A percentile compares a stretch with the other conserved stretches of the same genome.
phyloP scores from a whole-genome alignment of 1,140 invertebrate genomes.

The Agraylea sexmaculata region DNA sequence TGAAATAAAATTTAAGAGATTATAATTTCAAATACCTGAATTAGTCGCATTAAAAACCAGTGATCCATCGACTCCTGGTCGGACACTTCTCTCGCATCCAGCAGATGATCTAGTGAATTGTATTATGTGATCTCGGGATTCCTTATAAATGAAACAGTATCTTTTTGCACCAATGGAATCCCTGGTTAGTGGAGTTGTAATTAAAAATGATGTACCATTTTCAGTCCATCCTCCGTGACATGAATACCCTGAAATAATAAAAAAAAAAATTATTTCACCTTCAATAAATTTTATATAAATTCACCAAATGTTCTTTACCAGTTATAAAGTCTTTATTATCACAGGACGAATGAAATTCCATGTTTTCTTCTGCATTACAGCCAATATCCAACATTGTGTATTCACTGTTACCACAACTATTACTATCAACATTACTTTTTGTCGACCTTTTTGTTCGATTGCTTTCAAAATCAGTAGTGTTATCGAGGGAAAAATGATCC shows the following conservation, averaged over 20 bases:
- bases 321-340: conserved; percentile 45
- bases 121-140: conserved; percentile 33
- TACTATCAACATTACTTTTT: conserved; percentile 25
- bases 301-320: conserved; percentile 23
- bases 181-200: conserved; percentile 55
- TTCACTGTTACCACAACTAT: conserved; percentile 27
- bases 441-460: conserved; percentile 27
- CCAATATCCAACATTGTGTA: conserved; percentile 56
- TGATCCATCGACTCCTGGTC: conserved; percentile 32
- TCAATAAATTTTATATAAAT: not conserved
- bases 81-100: conserved; percentile 42
- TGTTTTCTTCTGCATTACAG: conserved; percentile 55
- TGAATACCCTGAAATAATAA: conserved; percentile 53
- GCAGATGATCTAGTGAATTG: conserved; percentile 41
- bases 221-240: conserved; percentile 70
- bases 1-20: not conserved
- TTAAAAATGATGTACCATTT: conserved; percentile 61
- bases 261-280: conserved; percentile 2
- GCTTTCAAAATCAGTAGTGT: conserved; percentile 10
- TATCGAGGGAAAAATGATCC: conserved; percentile 5
- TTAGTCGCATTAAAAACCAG: conserved; percentile 40
- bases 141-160: conserved; percentile 50
- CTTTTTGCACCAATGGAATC: conserved; percentile 42
- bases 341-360: conserved; percentile 65
- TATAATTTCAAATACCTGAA: conserved; percentile 27